These are phyloP conservation scores for human DNA, from an alignment of 2,113 vertebrate genomes.

Conservation along the genomic window DNA sequence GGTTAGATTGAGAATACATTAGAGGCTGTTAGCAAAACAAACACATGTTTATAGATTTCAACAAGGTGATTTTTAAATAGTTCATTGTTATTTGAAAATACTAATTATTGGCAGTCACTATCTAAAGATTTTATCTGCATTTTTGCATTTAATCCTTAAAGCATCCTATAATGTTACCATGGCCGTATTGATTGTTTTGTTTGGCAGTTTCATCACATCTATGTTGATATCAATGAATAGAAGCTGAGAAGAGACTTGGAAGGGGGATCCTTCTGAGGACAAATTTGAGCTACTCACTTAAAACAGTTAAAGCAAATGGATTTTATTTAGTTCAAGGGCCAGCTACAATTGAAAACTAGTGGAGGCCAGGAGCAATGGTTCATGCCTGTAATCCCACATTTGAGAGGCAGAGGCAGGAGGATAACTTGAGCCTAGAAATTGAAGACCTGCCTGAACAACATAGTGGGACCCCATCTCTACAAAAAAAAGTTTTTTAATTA, in stretches of 20 bases:
- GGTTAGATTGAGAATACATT: background rate
- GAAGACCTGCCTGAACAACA: too few relatives aligned
- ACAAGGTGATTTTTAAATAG: background rate
- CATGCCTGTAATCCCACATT: background rate
- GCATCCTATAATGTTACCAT: background rate
- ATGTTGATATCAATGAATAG: background rate
- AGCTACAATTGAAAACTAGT: background rate
- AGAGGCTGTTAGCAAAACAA: background rate
- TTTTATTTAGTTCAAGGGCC: background rate
- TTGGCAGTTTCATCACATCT: background rate
- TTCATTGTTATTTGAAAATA: conserved; percentile 1
- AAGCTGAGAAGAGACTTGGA: background rate
- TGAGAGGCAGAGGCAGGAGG: background rate
- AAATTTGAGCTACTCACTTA: background rate
- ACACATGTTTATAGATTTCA: background rate
- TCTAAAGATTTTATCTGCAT: background rate
- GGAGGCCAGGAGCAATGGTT: too few relatives aligned
- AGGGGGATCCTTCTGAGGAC: background rate
- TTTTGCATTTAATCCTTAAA: conserved; percentile 20
- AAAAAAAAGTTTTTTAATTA: too few relatives aligned
- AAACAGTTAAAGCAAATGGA: background rate
- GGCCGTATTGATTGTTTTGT: background rate
- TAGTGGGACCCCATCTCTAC: too few relatives aligned
- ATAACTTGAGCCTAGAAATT: background rate
- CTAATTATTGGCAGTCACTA: background rate